Base-by-base conservation (phyloP, 1,140 invertebrate genomes). In the Chironomus tepperi region DNA sequence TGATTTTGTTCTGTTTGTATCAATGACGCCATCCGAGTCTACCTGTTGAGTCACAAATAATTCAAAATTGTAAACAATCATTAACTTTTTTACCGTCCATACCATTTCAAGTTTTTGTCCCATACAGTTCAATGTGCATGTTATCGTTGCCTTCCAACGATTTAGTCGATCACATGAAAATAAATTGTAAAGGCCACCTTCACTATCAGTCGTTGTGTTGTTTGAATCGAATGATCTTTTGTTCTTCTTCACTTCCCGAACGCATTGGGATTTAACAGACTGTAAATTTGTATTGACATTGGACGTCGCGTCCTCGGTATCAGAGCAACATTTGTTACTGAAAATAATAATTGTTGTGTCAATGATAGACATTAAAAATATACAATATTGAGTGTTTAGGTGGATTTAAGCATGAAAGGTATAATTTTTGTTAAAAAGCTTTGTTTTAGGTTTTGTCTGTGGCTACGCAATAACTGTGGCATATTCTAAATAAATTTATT, bases 31-130 rank as follows among this genome's bases (percentile, higher is more conserved):
- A 21, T 19, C 18, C 9, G 16, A 19, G 5, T 70, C 18, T 0
- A 70, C 18, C 65, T 70, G 18, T 18, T 18, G 18, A 70, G 12
- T n/a, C 12, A 57, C 3, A n/a, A 1, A 3, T 21, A 70, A 1
- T 70, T 19, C 19, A n/a, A n/a, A n/a, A 18, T 21, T 18, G 16
- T n/a, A 19, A 67, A 18, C 7, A 67, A 19, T 12, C n/a, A 18
- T 16, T 67, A 18, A 16, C 8, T 67, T 67, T 67, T 18, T 67
- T 18, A 67, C 3, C 16, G 16, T 18, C 2, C 7, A 18, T 70
- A 70, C 65, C 65, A 70, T 70, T 70, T 21, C 65, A 18, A 70
- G 19, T 70, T 70, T 70, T 18, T 19, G 16, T 18, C 65, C 65
- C 16, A 70, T 21, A 19, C 65, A 70, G 18, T 70, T 16, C 3